A percentile compares a stretch with the other conserved stretches of the same genome.
These are phyloP conservation scores for Amphipoea lucens DNA, from an alignment of 2,888 invertebrate species.

Conservation along the genomic window DNA sequence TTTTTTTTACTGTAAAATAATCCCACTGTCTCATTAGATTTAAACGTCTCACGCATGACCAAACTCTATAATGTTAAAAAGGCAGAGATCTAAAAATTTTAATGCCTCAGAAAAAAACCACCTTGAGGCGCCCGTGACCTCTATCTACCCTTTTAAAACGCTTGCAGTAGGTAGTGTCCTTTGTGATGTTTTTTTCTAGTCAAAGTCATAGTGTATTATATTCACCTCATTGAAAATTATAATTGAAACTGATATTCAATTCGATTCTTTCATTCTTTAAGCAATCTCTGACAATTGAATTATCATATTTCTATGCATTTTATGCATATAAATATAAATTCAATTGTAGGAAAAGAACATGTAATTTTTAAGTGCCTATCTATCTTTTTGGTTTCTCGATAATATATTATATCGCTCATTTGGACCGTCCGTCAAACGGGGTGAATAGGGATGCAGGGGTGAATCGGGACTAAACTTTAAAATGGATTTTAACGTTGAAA, in stretches of 20 bases:
- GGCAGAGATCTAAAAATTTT: background rate
- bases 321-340: background rate
- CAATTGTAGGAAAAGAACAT: background rate
- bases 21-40: constrained; percentile 3
- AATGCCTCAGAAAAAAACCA: constrained; percentile 5
- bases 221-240: constrained; percentile 21
- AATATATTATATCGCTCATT: background rate
- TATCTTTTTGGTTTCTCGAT: background rate
- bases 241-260: constrained; percentile 12
- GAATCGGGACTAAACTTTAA: too few relatives aligned
- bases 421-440: too few relatives aligned
- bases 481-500: too few relatives aligned
- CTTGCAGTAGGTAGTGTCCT: background rate
- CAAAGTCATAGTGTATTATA: background rate
- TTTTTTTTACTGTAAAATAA: background rate
- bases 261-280: background rate
- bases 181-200: constrained; percentile 20
- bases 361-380: background rate
- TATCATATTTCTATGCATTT: background rate
- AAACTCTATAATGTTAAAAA: constrained; percentile 24
- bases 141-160: constrained; percentile 31
- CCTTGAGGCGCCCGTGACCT: constrained; percentile 25
- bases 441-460: too few relatives aligned
- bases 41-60: constrained; percentile 19
- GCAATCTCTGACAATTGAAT: background rate